Conservation (phyloP, 2,113 vertebrate genomes). For the Chloropsis cyanopogon region DNA sequence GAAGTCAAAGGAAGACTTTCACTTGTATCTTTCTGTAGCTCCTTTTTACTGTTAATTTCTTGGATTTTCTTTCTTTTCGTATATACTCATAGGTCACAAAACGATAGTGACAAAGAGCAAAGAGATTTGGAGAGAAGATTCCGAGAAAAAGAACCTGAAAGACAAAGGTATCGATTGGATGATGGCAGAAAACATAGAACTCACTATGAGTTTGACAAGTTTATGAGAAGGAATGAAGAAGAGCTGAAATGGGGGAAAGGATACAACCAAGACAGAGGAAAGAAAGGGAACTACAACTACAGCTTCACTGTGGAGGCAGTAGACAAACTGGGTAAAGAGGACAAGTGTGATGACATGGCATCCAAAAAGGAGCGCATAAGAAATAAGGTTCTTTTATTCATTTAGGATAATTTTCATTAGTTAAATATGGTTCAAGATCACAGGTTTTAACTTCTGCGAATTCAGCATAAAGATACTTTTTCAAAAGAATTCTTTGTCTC, state of each 20-base stretch:
- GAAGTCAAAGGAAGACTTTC: neutral
- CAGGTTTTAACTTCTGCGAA: constrained; percentile 19
- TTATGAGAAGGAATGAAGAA: constrained; percentile 85
- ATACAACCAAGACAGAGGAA: constrained; percentile 85
- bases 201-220: constrained; percentile 87
- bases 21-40: neutral
- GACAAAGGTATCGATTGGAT: constrained; percentile 80
- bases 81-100: constrained; percentile 75
- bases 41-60: constrained; percentile 1
- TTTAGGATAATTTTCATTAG: constrained; percentile 68
- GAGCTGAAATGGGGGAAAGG: constrained; percentile 91
- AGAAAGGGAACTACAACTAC: constrained; percentile 84
- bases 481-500: neutral
- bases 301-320: constrained; percentile 78
- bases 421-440: constrained; percentile 27
- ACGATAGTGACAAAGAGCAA: constrained; percentile 89
- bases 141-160: constrained; percentile 83
- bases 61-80: constrained; percentile 34
- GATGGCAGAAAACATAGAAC: constrained; percentile 85
- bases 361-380: constrained; percentile 87
- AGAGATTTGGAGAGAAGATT: constrained; percentile 82
- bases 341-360: constrained; percentile 81
- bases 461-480: constrained; percentile 6
- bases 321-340: constrained; percentile 86
- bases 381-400: constrained; percentile 85